A percentile compares a stretch with the other conserved stretches of the same genome.
These are phyloP conservation scores for Semicossyphus pulcher DNA, from an alignment of 2,113 vertebrate species.

Conservation along the genomic window DNA sequence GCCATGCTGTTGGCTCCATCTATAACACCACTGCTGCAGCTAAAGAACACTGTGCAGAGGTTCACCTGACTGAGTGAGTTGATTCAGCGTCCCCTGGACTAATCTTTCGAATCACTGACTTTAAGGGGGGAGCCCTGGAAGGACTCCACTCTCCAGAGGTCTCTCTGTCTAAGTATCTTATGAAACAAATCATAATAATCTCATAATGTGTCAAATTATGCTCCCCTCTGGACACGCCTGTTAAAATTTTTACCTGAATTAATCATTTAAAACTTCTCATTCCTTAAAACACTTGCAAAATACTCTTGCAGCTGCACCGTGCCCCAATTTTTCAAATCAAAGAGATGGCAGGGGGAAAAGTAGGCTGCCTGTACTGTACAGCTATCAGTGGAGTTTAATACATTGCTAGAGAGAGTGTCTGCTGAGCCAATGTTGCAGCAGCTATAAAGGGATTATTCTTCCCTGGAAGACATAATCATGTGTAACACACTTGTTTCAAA, in stretches of 20 bases:
- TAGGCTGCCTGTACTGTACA: conserved; percentile 61
- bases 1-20: no score
- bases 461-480: conserved; percentile 77
- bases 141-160: background rate
- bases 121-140: background rate
- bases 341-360: conserved; percentile 40
- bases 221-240: background rate
- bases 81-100: no score
- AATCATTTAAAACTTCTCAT: conserved; percentile 59
- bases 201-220: background rate
- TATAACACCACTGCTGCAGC: no score
- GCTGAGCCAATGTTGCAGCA: conserved; percentile 62
- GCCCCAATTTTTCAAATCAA: conserved; percentile 64
- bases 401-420: conserved; percentile 64
- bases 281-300: conserved; percentile 48
- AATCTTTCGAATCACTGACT: background rate
- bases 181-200: background rate
- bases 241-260: conserved; percentile 31
- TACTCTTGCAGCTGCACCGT: conserved; percentile 30
- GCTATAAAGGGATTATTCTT: conserved; percentile 77
- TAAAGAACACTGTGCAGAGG: no score
- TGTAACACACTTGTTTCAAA: conserved; percentile 78
- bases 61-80: no score
- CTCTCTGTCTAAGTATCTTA: background rate
- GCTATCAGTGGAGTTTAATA: conserved; percentile 67